These are phyloP conservation scores for Ellobium chinense DNA, from an alignment of 2,888 invertebrate species.

Conservation along the genomic window DNA sequence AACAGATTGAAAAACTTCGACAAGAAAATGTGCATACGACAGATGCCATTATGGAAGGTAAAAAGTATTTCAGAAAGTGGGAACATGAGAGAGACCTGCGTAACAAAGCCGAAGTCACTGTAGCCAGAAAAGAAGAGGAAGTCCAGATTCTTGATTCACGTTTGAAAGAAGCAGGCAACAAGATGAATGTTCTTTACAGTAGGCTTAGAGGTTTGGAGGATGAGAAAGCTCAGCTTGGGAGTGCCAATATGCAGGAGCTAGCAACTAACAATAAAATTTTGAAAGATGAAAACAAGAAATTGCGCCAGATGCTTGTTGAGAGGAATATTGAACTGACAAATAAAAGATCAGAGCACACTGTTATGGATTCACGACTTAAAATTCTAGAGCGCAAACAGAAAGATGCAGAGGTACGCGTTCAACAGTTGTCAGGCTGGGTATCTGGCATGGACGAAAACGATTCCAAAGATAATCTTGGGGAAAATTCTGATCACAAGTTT, in stretches of 20 bases:
- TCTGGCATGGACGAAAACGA: background rate
- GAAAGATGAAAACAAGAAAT: slow-evolving; percentile 50
- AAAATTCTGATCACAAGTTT: background rate
- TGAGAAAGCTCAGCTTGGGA: slow-evolving; percentile 54
- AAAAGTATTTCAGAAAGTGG: slow-evolving; percentile 51
- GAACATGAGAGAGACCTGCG: slow-evolving; percentile 51
- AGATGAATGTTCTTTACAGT: slow-evolving; percentile 57
- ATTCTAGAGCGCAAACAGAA: slow-evolving; percentile 57
- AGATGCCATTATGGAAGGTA: slow-evolving; percentile 24
- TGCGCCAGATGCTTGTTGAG: slow-evolving; percentile 53
- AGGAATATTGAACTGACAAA: slow-evolving; percentile 53
- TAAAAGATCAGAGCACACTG: slow-evolving; percentile 43
- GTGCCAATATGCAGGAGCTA: slow-evolving; percentile 25
- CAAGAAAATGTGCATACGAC: slow-evolving; percentile 17
- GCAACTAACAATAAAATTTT: slow-evolving; percentile 45
- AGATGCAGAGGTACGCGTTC: slow-evolving; percentile 56
- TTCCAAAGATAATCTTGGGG: background rate
- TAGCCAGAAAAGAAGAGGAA: slow-evolving; percentile 56
- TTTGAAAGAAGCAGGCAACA: slow-evolving; percentile 60
- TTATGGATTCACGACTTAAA: slow-evolving; percentile 38
- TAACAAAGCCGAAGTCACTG: slow-evolving; percentile 36
- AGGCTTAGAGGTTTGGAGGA: slow-evolving; percentile 59
- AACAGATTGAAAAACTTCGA: slow-evolving; percentile 50
- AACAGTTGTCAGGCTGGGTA: slow-evolving; percentile 61
- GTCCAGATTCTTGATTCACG: slow-evolving; percentile 56